A percentile compares a stretch with the other conserved stretches of the same genome.
These are phyloP conservation scores for Carterocephalus palaemon DNA, from an alignment of 2,888 invertebrate species.

Conservation along the genomic window DNA sequence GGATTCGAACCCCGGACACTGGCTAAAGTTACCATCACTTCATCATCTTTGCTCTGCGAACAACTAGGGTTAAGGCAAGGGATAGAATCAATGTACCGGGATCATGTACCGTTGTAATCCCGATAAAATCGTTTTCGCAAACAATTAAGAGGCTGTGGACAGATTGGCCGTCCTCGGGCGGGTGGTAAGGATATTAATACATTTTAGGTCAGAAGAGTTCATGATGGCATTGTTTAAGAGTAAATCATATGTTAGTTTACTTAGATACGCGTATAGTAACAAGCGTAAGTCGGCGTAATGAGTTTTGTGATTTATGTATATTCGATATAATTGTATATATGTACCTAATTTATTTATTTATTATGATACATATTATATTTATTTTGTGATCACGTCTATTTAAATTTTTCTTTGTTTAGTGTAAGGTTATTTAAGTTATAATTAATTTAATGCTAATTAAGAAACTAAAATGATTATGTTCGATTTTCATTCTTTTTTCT, in stretches of 20 bases:
- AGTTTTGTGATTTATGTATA: no score
- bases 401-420: no score
- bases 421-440: no score
- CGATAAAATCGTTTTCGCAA: slow-evolving; percentile 67
- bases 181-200: slow-evolving; percentile 65
- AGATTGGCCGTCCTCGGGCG: slow-evolving; percentile 60
- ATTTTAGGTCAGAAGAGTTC: slow-evolving; percentile 42
- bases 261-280: slow-evolving; percentile 31
- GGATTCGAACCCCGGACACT: neutral
- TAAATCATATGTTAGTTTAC: slow-evolving; percentile 29
- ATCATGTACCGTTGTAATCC: slow-evolving; percentile 24
- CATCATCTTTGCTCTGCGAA: neutral
- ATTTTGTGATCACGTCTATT: no score
- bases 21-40: neutral
- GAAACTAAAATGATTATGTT: no score
- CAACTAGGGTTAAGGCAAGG: neutral
- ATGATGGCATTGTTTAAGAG: slow-evolving; percentile 4
- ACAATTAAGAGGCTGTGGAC: slow-evolving; percentile 62
- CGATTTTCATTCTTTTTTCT: no score
- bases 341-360: no score
- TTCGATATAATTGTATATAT: no score
- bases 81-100: slow-evolving; percentile 23
- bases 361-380: no score
- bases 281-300: slow-evolving; percentile 26
- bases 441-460: no score